These are phyloP conservation scores for Cirrhinus molitorella DNA, from an alignment of 2,797 vertebrate species.

Conservation along the genomic window DNA sequence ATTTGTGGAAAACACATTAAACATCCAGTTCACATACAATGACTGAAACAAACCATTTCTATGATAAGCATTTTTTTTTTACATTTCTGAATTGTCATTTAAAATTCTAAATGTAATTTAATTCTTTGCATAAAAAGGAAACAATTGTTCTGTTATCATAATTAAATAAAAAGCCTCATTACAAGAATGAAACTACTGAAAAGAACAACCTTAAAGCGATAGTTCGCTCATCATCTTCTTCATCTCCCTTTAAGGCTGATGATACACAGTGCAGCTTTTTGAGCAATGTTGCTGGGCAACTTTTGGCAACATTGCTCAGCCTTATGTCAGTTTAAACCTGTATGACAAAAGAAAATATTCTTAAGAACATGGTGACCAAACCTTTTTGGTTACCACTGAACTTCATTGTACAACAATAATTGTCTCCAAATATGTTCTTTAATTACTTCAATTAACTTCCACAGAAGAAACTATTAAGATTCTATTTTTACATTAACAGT, in stretches of 20 bases:
- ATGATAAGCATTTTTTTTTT: neutral
- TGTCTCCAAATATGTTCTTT: neutral
- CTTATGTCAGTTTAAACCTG: neutral
- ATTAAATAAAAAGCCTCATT: neutral
- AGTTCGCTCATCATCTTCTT: too few relatives aligned
- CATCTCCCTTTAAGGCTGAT: too few relatives aligned
- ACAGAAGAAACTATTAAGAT: too few relatives aligned
- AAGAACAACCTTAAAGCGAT: neutral
- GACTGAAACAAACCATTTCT: neutral
- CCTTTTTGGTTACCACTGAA: neutral
- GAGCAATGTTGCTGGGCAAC: too few relatives aligned
- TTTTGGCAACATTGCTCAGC: too few relatives aligned
- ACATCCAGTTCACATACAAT: neutral
- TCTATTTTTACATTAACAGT: too few relatives aligned
- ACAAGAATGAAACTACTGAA: neutral
- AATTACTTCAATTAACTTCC: neutral
- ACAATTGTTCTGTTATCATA: neutral
- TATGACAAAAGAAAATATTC: neutral
- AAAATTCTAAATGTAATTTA: neutral
- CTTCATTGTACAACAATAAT: neutral
- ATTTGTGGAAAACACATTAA: neutral
- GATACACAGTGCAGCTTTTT: too few relatives aligned
- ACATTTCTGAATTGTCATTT: neutral
- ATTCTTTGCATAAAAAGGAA: neutral
- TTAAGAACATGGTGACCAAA: neutral